phyloP scores from a whole-genome alignment of 2,888 invertebrate genomes.

The Brachylomia viminalis region DNA sequence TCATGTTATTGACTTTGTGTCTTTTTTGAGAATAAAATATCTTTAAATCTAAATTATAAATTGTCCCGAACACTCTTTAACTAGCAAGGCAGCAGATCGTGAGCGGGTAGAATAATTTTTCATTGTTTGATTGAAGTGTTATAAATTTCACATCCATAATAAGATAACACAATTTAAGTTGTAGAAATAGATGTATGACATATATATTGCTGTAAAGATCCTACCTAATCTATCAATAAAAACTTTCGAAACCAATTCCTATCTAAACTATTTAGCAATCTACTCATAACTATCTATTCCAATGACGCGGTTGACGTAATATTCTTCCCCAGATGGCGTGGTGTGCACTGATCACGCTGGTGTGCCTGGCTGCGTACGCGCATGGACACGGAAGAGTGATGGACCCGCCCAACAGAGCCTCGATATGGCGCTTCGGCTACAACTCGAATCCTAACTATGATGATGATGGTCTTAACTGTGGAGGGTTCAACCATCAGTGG shows the following conservation, averaged over 20 bases:
- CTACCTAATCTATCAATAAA: not conserved
- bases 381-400: conserved; percentile 93
- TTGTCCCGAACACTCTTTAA: not conserved
- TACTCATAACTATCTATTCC: not conserved
- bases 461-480: conserved; percentile 95
- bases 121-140: not conserved
- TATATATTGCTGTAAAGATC: not conserved
- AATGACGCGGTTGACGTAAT: not conserved
- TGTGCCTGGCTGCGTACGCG: conserved; percentile 73
- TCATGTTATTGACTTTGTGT: too few relatives aligned
- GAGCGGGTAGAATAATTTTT: not conserved
- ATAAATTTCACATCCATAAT: not conserved
- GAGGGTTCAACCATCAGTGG: conserved; percentile 95
- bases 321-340: conserved; percentile 74
- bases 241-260: not conserved
- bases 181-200: not conserved
- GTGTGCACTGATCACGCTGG: conserved; percentile 66
- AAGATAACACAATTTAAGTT: not conserved
- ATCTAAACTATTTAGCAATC: not conserved
- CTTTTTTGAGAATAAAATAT: too few relatives aligned
- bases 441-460: conserved; percentile 95
- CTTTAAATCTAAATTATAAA: not conserved
- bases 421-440: conserved; percentile 96
- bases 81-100: not conserved
- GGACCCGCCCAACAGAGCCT: conserved; percentile 94